Evolutionary conservation across 1,140 invertebrate species (phyloP).

Genomic region (Hypsibius dujardini): DNA sequence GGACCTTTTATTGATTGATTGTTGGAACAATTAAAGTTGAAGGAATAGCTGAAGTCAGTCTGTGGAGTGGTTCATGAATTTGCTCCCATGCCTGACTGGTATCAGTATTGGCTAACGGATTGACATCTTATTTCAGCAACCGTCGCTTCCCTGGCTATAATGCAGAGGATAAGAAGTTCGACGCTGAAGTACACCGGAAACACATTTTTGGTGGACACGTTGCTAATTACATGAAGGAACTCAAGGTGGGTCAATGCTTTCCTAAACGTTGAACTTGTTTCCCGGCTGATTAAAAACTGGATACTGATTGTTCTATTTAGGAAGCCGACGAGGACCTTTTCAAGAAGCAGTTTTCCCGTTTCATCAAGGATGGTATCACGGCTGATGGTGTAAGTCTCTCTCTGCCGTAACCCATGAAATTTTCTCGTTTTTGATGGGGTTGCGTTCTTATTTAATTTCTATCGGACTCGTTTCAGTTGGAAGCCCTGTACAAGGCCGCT

Average conservation of each 20-base stretch:
- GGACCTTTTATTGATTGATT: too few species aligned
- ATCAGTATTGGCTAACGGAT: too few species aligned
- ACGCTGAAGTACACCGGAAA: constrained; percentile 77
- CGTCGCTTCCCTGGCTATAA: constrained; percentile 96
- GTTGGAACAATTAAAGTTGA: too few species aligned
- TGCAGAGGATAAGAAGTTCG: constrained; percentile 72
- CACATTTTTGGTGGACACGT: constrained; percentile 96
- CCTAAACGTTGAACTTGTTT: too few species aligned
- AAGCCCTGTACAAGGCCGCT: constrained; percentile 84
- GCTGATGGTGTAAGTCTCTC: constrained; percentile 57
- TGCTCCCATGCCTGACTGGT: too few species aligned
- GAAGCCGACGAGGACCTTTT: constrained; percentile 89
- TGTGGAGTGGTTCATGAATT: too few species aligned
- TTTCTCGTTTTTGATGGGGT: background rate
- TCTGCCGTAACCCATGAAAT: too few species aligned
- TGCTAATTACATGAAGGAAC: constrained; percentile 79
- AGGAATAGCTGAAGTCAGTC: too few species aligned
- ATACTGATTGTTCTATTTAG: background rate
- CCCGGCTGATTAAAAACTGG: too few species aligned
- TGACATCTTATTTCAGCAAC: constrained; percentile 48
- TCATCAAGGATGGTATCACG: constrained; percentile 52
- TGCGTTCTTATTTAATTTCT: constrained; percentile 14
- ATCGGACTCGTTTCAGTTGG: constrained; percentile 49
- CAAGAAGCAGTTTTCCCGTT: constrained; percentile 90
- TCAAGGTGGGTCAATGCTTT: constrained; percentile 47